Base-by-base conservation (phyloP, 2,888 invertebrate genomes). In the Caenorhabditis sp. region DNA sequence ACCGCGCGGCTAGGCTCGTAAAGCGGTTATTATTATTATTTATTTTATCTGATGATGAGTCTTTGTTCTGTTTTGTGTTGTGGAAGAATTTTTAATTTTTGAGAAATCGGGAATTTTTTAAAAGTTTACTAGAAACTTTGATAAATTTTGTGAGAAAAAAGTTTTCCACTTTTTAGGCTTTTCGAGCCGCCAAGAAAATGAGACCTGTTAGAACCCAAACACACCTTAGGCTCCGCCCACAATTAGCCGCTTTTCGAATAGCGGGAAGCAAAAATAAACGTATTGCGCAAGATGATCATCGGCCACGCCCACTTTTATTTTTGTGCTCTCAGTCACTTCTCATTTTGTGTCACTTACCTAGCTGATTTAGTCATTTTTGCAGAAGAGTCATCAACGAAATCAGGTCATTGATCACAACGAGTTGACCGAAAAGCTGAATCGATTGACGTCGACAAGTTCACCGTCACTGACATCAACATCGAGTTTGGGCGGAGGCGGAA, bases 391-490 rank as follows among this genome's bases (percentile, higher is more conserved):
- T 36, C 75, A 61, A 8, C 62, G 67, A 21, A 70, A 62, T 57
- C 54, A 67, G 23, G 66, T 62, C 2, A 59, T 75, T 62, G 70
- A 77, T 70, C 79, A 79, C 37, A 68, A 65, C n/a, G 79, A 79
- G 65, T 59, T 78, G 51, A 68, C 70, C 50, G 79, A 81, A 50
- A 69, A 74, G 66, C 59, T 81, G 62, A 74, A 78, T 59, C 69
- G 81, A 24, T 67, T 81, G 17, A 78, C 76, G 31, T 43, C 31
- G 31, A 31, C 31, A 10, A 77, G 77, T 57, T 74, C 57, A 17
- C 71, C 71, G n/a, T 77, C 77, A 6, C 53, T 80, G 1, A 76
- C 68, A 58, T 78, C 78, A 43, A 80, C 77, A 58, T 78, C 80
- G 21, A 78, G 78, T 17, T 63, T 80, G 58, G 78, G 82, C 58